Base-by-base conservation (phyloP, 1,140 invertebrate genomes). In the Melitaea cinxia region DNA sequence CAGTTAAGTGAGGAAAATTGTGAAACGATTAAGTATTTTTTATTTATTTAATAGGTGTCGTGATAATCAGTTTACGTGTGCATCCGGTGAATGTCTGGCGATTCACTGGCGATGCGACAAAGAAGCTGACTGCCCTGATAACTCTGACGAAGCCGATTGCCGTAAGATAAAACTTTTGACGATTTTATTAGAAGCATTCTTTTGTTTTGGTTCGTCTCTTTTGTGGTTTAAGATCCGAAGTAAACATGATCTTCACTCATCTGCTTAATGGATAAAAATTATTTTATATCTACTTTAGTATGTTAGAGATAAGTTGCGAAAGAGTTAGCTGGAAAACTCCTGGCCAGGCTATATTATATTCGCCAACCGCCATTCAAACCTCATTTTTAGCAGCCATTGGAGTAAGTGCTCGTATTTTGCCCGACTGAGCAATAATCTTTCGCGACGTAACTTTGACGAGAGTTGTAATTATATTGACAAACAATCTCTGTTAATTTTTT, bases 111-210 rank as follows among this genome's bases (percentile, higher is more conserved):
- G 83, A 6, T 94, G 93, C 61, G 91, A 94, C 70, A 84, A 91
- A 62, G 87, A 91, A 58, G 68, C 75, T 6, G 94, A 97, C 73
- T 96, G 96, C 78, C 85, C 85, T n/a, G 95, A 96, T 78, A 92
- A 86, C 65, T 94, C 94, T 42, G 96, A 97, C 73, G 95, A 96
- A 85, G 78, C 75, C 4, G 90, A 95, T 73, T 95, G 95, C 87
- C 88, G 94, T 95, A 91, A 94, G 94, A 63, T 50, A 26, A 33
- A 4, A 28, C 30, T 28, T 58, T 63, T 50, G 14, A 21, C 10
- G 19, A 47, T 23, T 3, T 12, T 47, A 47, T 21, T 39, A 39
- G 35, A 39, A 47, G 12, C 19, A 47, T 4, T 47, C 19, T 7
- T 45, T 21, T 45, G 19, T 19, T 33, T 33, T 33, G 7, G 24